Evolutionary conservation across 2,888 invertebrate genomes (phyloP).

Genomic region (Ramazzottius varieornatus): DNA sequence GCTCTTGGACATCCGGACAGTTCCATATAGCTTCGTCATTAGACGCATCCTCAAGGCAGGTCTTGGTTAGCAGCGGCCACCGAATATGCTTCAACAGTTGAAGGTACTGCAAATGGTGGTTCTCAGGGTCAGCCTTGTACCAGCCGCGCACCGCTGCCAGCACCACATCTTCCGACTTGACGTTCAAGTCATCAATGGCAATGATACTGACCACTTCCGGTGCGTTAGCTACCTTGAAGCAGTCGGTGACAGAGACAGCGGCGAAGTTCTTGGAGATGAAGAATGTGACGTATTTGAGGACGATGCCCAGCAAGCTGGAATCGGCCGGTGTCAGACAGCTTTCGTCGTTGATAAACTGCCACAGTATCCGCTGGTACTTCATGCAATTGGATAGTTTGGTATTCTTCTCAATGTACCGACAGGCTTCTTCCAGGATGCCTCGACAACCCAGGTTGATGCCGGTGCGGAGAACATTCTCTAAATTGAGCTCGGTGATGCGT

Average conservation of each 20-base stretch:
- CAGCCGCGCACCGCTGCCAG: slow-evolving; percentile 2
- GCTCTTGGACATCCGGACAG: neutral
- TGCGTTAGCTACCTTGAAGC: neutral
- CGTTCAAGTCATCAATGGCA: neutral
- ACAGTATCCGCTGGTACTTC: neutral
- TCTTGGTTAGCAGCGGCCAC: neutral
- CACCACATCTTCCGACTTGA: neutral
- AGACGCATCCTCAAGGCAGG: neutral
- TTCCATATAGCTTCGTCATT: neutral
- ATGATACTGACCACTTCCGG: neutral
- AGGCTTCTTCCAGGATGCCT: neutral
- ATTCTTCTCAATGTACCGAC: slow-evolving; percentile 1
- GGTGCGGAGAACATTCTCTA: neutral
- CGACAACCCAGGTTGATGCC: neutral
- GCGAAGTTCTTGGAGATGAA: slow-evolving; percentile 3
- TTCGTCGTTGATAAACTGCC: slow-evolving; percentile 3
- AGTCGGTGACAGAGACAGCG: neutral
- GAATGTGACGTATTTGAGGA: neutral
- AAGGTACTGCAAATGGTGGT: neutral
- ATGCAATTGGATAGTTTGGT: neutral
- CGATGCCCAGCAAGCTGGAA: neutral
- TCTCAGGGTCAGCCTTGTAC: neutral
- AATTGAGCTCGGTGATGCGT: neutral
- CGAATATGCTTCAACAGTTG: neutral
- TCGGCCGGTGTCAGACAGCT: neutral